These are phyloP conservation scores for Plebejus anna DNA, from an alignment of 2,888 invertebrate species.

Conservation along the genomic window DNA sequence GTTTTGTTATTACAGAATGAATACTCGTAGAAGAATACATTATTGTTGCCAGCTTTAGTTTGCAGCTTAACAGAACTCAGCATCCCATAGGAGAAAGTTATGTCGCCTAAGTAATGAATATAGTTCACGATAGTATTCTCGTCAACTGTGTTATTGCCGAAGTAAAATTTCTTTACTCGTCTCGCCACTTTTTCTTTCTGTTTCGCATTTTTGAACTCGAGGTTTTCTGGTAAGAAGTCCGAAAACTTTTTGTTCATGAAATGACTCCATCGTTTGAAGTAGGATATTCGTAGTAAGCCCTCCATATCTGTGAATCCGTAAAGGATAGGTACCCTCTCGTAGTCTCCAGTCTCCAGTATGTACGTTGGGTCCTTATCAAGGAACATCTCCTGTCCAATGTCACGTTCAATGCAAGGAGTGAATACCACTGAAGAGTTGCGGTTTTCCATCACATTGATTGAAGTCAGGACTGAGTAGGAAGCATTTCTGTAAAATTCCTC, in stretches of 20 bases:
- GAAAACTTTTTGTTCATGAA: slow-evolving; percentile 53
- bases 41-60: slow-evolving; percentile 45
- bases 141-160: slow-evolving; percentile 44
- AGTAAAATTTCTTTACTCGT: slow-evolving; percentile 46
- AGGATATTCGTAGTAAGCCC: slow-evolving; percentile 11
- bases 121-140: slow-evolving; percentile 29
- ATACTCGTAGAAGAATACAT: slow-evolving; percentile 52
- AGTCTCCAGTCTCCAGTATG: slow-evolving; percentile 44
- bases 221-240: slow-evolving; percentile 51
- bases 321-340: slow-evolving; percentile 40
- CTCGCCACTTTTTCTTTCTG: slow-evolving; percentile 46
- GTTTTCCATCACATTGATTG: slow-evolving; percentile 31
- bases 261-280: slow-evolving; percentile 37
- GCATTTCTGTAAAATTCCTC: slow-evolving; percentile 52
- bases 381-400: slow-evolving; percentile 38
- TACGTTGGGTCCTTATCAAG: slow-evolving; percentile 47
- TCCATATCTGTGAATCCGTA: slow-evolving; percentile 43
- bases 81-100: slow-evolving; percentile 43
- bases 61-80: slow-evolving; percentile 45
- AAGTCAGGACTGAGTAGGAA: slow-evolving; percentile 42
- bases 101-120: slow-evolving; percentile 57
- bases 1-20: slow-evolving; percentile 44
- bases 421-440: slow-evolving; percentile 29
- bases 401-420: slow-evolving; percentile 35
- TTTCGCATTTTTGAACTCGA: slow-evolving; percentile 47